These are phyloP conservation scores for Pollachius pollachius DNA, from an alignment of 2,113 vertebrate species.

Conservation along the genomic window DNA sequence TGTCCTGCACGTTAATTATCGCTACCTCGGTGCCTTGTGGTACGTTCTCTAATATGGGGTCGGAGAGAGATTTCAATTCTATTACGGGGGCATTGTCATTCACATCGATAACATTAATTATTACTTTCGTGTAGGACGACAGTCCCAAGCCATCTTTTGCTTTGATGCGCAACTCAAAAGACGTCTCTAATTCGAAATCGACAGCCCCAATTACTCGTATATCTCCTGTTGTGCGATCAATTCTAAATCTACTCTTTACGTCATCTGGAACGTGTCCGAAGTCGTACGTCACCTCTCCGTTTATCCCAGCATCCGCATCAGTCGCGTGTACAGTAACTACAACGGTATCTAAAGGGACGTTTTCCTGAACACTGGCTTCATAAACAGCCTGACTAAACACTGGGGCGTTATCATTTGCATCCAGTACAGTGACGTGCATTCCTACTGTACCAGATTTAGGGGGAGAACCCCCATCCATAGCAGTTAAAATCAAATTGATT, in stretches of 20 bases:
- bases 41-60: conserved; percentile 67
- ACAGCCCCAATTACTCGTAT: conserved; percentile 51
- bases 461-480: neutral
- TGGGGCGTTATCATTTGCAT: neutral
- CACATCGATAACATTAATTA: conserved; percentile 15
- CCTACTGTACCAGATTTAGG: neutral
- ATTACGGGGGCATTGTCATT: conserved; percentile 75
- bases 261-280: neutral
- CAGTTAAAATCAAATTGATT: neutral
- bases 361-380: neutral
- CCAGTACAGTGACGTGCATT: neutral
- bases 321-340: neutral
- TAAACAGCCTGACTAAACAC: neutral
- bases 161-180: conserved; percentile 57
- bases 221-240: conserved; percentile 57
- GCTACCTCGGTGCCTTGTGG: conserved; percentile 71
- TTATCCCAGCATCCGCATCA: neutral
- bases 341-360: neutral
- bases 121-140: conserved; percentile 54
- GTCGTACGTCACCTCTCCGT: neutral
- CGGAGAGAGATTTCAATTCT: conserved; percentile 57
- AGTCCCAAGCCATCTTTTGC: conserved; percentile 68
- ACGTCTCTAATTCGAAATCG: conserved; percentile 52
- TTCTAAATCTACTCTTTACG: conserved; percentile 40
- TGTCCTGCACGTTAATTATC: conserved; percentile 75